Evolutionary conservation across 2,113 vertebrate genomes (phyloP).

Genomic region (Hiodon alosoides): DNA sequence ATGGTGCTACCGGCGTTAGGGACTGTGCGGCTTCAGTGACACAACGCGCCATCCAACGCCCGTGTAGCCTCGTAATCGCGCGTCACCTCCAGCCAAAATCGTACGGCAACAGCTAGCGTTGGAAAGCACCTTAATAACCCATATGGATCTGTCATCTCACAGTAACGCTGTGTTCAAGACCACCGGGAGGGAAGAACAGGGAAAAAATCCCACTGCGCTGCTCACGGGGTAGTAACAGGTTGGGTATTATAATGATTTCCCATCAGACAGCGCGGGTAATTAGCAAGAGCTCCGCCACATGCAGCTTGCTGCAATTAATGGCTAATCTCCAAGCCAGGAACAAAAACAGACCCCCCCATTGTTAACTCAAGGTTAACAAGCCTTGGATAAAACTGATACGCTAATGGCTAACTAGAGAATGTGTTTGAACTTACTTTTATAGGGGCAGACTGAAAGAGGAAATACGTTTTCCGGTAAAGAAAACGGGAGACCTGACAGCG

Average conservation of each 20-base stretch:
- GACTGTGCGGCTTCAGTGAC: no score
- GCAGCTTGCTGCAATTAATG: background rate
- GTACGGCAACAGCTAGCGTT: no score
- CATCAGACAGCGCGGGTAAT: conserved; percentile 4
- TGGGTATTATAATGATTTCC: background rate
- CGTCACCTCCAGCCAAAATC: no score
- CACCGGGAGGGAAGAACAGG: background rate
- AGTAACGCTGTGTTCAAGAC: background rate
- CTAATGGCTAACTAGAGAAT: background rate
- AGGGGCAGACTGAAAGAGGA: background rate
- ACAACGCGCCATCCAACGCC: no score
- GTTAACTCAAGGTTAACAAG: conserved; percentile 2
- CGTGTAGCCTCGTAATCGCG: no score
- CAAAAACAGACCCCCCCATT: background rate
- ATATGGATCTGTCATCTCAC: no score
- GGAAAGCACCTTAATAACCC: no score
- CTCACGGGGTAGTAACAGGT: background rate
- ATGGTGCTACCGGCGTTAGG: no score
- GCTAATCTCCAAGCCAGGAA: background rate
- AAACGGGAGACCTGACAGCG: background rate
- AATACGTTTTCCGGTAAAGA: background rate
- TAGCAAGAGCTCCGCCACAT: background rate
- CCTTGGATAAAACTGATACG: background rate
- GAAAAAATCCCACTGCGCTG: background rate
- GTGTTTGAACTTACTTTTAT: background rate